Percentiles rank a stretch among this genome's conserved stretches.
These are phyloP conservation scores for Elephantulus edwardii DNA, from an alignment of 2,113 vertebrate genomes.

Conservation along the genomic window DNA sequence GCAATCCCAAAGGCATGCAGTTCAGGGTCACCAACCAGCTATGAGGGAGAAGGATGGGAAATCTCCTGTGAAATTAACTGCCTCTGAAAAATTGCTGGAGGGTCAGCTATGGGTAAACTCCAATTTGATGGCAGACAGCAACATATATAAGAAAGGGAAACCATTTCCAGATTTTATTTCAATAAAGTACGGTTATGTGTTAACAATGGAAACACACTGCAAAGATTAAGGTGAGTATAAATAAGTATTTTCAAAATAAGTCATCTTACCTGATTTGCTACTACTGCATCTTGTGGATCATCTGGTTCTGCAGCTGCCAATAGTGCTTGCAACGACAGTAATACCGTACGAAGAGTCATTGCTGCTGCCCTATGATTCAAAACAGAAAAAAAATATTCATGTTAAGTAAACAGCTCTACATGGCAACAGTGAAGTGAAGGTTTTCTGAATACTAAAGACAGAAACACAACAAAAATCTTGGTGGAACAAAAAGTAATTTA, in stretches of 20 bases:
- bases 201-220: background rate
- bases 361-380: slow-evolving; percentile 93
- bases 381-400: slow-evolving; percentile 54
- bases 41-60: no score
- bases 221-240: background rate
- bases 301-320: slow-evolving; percentile 97
- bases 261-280: slow-evolving; percentile 95
- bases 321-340: slow-evolving; percentile 96
- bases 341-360: slow-evolving; percentile 97
- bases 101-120: no score
- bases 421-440: background rate
- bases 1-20: no score
- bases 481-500: background rate
- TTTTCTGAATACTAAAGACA: slow-evolving; percentile 9
- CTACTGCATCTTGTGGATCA: slow-evolving; percentile 98
- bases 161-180: slow-evolving; percentile 24
- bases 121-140: no score
- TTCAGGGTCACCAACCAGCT: no score
- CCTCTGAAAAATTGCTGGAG: no score
- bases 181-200: background rate
- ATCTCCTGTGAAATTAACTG: no score
- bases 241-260: slow-evolving; percentile 3
- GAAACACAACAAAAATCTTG: background rate
- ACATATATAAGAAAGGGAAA: slow-evolving; percentile 28
- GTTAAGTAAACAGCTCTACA: background rate